phyloP scores from a whole-genome alignment of 2,888 invertebrate species.

The Hydraecia micacea region DNA sequence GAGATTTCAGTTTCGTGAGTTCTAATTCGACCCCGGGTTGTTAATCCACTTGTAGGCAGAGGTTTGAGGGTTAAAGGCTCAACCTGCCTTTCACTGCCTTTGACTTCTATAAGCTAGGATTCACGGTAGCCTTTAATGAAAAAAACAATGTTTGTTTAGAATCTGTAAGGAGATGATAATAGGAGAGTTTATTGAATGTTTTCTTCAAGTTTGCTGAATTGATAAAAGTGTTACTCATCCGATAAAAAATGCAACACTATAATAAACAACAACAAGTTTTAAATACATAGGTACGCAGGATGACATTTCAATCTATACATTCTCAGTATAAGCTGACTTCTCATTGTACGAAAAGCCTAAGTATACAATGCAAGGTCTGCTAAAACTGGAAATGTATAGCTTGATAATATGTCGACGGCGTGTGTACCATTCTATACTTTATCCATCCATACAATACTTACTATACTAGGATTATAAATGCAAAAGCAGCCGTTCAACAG shows the following conservation, averaged over 20 bases:
- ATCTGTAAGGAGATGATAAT: not conserved
- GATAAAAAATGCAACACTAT: not conserved
- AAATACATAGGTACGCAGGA: not conserved
- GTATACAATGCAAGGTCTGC: too few species aligned
- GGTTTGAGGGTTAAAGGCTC: slow-evolving; percentile 43
- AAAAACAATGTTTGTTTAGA: not conserved
- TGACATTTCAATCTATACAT: too few species aligned
- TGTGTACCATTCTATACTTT: not conserved
- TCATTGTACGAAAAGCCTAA: too few species aligned
- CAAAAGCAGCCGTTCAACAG: too few species aligned
- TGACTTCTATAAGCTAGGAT: slow-evolving; percentile 38
- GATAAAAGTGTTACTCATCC: not conserved
- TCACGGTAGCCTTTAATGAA: not conserved
- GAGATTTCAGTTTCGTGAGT: slow-evolving; percentile 38
- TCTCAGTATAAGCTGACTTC: too few species aligned
- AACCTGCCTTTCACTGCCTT: slow-evolving; percentile 32
- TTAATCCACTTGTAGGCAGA: slow-evolving; percentile 42
- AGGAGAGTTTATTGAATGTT: not conserved
- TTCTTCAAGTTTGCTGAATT: too few species aligned
- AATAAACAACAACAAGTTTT: not conserved
- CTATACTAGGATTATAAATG: not conserved
- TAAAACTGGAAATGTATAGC: too few species aligned
- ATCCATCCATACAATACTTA: not conserved
- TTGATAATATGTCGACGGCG: too few species aligned
- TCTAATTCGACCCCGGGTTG: slow-evolving; percentile 31